Evolutionary conservation across 2,888 invertebrate genomes (phyloP), one percentile per base, ranked within the genome.

Genomic region (Drosophila rubida): DNA sequence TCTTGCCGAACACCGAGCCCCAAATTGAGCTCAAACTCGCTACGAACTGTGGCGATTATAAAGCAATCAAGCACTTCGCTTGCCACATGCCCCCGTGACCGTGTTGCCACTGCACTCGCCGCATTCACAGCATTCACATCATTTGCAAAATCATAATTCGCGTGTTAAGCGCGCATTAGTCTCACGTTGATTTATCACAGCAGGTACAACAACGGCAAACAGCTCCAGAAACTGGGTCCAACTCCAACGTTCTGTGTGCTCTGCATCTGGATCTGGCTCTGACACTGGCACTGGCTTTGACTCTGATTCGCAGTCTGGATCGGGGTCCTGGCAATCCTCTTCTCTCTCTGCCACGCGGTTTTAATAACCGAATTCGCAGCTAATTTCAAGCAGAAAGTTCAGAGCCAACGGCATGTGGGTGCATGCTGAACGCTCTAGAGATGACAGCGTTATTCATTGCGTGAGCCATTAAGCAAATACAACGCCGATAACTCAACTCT

Each of bases 171-270:
- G 80, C 81, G 89, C 89, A 89, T 89, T 89, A 89, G 90, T 86
- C 89, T 89, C 90, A 87, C 89, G 90, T 90, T 90, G 90, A 87
- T 88, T 87, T 87, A 85, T 89, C 88, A 82, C 86, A 87, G 88
- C 88, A 87, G 84, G 88, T 86, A 75, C 55, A 62, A 76, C 46
- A 19, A 19, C 19, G 49, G 59, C 8, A 27, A 42, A 61, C 55
- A 65, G 55, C 74, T 71, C 74, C 61, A 50, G 69, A 84, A 80
- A 80, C 80, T 80, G 80, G 80, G 80, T 85, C 64, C 59, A 4
- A n/a, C n/a, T 32, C 23, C 5, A n/a, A n/a, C 23, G 5, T 3
- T 2, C 19, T 27, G 27, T 2, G 37, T 22, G 65, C 59, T 14
- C 45, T 16, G 25, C 25, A 25, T 32, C 25, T 60, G 51, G 55